Evolutionary conservation across 1,140 invertebrate species (phyloP).

Genomic region (Drosophila saltans): DNA sequence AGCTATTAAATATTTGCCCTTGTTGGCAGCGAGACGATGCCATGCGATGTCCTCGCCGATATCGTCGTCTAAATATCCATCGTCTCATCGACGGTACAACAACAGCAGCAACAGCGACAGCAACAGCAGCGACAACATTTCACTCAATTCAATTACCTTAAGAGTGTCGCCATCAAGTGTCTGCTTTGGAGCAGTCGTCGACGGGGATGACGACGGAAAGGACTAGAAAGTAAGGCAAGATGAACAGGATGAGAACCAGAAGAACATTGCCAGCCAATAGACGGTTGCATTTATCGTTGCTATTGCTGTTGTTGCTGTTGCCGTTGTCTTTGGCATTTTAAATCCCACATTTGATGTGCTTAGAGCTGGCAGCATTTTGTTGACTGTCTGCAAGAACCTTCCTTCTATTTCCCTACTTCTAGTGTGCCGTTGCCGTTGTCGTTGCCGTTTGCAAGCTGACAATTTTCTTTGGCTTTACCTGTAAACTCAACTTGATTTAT

Average conservation of each 20-base stretch:
- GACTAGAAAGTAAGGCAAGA: not conserved
- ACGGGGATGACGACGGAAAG: conserved; percentile 31
- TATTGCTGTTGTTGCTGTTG: conserved; percentile 33
- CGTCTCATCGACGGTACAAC: conserved; percentile 59
- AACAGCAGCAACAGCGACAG: conserved; percentile 49
- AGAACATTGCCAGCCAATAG: conserved; percentile 9
- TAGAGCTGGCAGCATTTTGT: conserved; percentile 58
- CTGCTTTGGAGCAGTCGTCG: conserved; percentile 44
- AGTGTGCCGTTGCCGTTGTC: not conserved
- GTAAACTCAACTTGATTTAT: conserved; percentile 80
- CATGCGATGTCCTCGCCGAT: conserved; percentile 46
- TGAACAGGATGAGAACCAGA: conserved; percentile 9
- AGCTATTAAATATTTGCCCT: conserved; percentile 74
- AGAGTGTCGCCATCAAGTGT: conserved; percentile 79
- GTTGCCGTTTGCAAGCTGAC: conserved; percentile 51
- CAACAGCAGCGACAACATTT: conserved; percentile 70
- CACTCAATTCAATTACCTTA: conserved; percentile 82
- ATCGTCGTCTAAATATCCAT: conserved; percentile 63
- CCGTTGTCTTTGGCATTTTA: conserved; percentile 71
- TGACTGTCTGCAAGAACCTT: conserved; percentile 36
- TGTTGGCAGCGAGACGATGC: conserved; percentile 35
- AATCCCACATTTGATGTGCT: conserved; percentile 80
- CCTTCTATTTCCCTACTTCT: not conserved
- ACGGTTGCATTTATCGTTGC: conserved; percentile 31
- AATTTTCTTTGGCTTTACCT: conserved; percentile 80